Conservation (phyloP, 2,113 vertebrate genomes). For the Leptosomus discolor region DNA sequence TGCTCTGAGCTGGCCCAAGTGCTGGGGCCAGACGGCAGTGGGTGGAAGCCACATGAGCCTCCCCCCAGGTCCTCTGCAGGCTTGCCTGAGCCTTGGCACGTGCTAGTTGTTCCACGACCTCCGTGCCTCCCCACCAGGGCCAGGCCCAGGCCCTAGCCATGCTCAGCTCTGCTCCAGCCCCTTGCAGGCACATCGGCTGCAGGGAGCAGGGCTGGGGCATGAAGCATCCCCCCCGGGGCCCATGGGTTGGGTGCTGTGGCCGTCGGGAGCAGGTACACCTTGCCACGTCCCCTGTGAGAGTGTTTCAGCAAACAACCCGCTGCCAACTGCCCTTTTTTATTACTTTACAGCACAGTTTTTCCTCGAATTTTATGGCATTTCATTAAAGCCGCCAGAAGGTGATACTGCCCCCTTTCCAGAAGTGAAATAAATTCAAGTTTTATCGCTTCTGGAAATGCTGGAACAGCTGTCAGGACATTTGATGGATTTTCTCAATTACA, state of each 20-base stretch:
- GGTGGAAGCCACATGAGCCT: background rate
- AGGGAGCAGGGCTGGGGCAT: fast-evolving
- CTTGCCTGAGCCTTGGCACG: background rate
- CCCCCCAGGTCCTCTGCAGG: background rate
- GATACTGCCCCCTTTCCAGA: conserved; percentile 84
- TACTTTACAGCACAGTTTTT: conserved; percentile 82
- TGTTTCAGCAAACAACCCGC: conserved; percentile 66
- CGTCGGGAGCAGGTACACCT: fast-evolving
- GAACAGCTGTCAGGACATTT: conserved; percentile 81
- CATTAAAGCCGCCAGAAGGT: conserved; percentile 85
- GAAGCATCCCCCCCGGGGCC: background rate
- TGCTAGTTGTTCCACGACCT: background rate
- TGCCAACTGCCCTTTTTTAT: conserved; percentile 78
- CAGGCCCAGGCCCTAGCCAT: fast-evolving
- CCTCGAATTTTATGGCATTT: conserved; percentile 85
- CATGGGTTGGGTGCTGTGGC: background rate
- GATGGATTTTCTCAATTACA: conserved; percentile 88
- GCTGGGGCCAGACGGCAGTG: fast-evolving
- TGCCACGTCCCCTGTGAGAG: background rate
- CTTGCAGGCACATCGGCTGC: fast-evolving
- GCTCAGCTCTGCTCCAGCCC: fast-evolving
- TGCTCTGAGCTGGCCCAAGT: fast-evolving
- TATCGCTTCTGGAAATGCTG: conserved; percentile 84
- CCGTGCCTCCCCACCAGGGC: background rate
- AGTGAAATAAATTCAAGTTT: conserved; percentile 86